phyloP scores from a whole-genome alignment of 2,113 vertebrate species.

The Antechinus stuartii region DNA sequence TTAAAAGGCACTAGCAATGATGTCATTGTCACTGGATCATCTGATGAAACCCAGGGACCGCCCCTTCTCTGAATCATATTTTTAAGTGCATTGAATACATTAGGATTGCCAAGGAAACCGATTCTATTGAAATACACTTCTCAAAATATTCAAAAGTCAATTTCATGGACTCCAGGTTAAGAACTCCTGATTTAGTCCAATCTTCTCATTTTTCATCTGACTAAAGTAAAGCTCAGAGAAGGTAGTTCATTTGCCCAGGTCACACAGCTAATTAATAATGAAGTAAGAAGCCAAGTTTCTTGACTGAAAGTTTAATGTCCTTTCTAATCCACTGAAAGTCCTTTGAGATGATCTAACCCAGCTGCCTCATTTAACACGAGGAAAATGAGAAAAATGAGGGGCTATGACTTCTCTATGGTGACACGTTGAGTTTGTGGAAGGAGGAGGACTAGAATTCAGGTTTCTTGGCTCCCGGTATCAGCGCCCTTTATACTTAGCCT shows the following conservation, averaged over 20 bases:
- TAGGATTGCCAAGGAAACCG: not conserved
- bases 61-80: not conserved
- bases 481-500: not conserved
- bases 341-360: not conserved
- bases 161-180: not conserved
- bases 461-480: not conserved
- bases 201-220: not conserved
- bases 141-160: not conserved
- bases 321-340: not conserved
- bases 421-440: not conserved
- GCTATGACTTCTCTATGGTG: not conserved
- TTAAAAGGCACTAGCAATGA: not conserved
- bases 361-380: not conserved
- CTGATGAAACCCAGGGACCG: not conserved
- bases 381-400: not conserved
- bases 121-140: not conserved
- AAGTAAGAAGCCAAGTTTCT: not conserved
- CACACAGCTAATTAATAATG: not conserved
- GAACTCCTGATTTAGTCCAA: not conserved
- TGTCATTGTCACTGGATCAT: not conserved
- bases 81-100: not conserved
- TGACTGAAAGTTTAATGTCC: not conserved
- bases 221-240: not conserved
- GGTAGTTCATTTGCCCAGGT: not conserved
- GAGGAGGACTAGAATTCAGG: not conserved